phyloP scores from a whole-genome alignment of 2,113 vertebrate species.

The Malurus cyaneus region DNA sequence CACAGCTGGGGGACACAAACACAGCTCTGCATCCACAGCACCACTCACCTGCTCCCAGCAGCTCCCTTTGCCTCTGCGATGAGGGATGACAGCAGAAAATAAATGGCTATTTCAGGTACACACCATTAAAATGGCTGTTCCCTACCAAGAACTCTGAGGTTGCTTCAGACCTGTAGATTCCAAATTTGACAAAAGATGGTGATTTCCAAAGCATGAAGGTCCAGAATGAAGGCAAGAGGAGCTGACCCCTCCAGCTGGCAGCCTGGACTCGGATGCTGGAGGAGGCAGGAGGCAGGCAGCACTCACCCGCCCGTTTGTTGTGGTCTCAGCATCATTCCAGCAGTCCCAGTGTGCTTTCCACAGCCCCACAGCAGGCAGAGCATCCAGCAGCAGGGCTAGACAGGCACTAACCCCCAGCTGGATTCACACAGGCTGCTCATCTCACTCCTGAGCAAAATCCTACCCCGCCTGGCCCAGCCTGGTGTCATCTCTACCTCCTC shows the following conservation, averaged over 20 bases:
- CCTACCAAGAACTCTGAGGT: neutral
- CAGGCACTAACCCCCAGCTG: neutral
- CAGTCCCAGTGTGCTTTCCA: no score
- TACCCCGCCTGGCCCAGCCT: neutral
- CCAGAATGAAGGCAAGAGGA: neutral
- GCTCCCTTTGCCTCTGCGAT: neutral
- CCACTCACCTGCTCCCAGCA: neutral
- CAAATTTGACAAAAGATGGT: neutral
- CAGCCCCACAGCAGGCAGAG: neutral
- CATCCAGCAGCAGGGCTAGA: neutral
- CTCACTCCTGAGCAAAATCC: neutral
- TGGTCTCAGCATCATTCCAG: accelerated
- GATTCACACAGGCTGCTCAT: neutral
- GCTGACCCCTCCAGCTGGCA: neutral
- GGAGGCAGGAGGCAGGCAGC: neutral
- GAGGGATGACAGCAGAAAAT: neutral
- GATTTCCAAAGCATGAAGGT: neutral
- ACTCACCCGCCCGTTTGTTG: neutral
- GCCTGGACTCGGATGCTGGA: neutral
- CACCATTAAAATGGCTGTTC: neutral
- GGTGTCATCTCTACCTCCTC: neutral
- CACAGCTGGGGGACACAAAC: slow-evolving; percentile 77
- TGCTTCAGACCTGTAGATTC: neutral
- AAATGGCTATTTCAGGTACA: neutral
- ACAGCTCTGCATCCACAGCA: neutral